Evolutionary conservation across 2,113 vertebrate species (phyloP).

Genomic region (Brienomyrus longianalis): DNA sequence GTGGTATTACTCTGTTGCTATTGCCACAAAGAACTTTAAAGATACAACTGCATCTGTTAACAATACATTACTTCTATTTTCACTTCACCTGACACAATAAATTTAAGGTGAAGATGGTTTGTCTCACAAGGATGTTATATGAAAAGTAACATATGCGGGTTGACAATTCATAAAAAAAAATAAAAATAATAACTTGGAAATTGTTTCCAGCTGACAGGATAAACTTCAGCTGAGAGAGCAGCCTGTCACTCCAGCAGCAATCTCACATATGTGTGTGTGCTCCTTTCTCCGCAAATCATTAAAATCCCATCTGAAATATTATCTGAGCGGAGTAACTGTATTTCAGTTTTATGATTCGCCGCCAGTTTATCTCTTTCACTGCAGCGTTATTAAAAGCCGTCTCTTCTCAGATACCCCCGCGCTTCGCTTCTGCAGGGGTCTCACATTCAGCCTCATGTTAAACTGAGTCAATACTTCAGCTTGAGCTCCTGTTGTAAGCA

Average conservation of each 20-base stretch:
- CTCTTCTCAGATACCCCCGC: neutral
- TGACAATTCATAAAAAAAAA: neutral
- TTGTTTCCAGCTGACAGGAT: neutral
- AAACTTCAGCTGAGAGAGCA: neutral
- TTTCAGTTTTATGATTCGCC: conserved; percentile 8
- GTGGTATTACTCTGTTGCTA: neutral
- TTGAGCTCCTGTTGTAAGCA: conserved; percentile 20
- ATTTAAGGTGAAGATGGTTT: neutral
- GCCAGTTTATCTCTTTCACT: neutral
- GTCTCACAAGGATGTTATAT: neutral
- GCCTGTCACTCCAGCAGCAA: neutral
- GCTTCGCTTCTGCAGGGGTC: conserved; percentile 5
- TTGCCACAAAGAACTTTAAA: neutral
- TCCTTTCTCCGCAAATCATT: conserved; percentile 1
- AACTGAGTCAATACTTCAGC: conserved; percentile 26
- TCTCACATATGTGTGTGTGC: neutral
- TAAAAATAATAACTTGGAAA: neutral
- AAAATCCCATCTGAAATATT: conserved; percentile 13
- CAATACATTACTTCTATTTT: neutral
- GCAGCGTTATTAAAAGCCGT: neutral
- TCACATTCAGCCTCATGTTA: conserved; percentile 8
- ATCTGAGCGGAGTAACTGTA: conserved; percentile 6
- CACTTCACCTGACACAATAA: neutral
- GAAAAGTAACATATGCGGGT: neutral
- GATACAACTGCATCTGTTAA: neutral